Conservation (phyloP, 2,888 invertebrate genomes). For the Hypolimnas misippus region DNA sequence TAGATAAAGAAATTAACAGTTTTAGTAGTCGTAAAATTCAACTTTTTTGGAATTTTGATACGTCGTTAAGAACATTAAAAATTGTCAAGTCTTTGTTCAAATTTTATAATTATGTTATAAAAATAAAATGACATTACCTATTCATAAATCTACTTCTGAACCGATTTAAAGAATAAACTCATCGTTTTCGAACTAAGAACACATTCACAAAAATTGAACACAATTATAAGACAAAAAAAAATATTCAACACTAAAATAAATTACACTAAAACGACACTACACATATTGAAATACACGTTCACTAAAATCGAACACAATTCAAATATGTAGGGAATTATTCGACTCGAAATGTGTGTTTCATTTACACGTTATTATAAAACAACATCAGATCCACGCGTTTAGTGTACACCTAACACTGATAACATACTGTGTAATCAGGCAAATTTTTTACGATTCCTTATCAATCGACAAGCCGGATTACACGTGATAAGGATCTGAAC, state of each 20-base stretch:
- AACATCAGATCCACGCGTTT: background rate
- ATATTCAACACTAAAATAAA: background rate
- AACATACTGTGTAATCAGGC: conserved; percentile 68
- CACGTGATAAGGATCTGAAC: conserved; percentile 73
- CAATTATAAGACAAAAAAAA: background rate
- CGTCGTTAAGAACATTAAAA: too few species aligned
- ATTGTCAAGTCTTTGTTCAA: background rate
- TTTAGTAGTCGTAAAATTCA: too few species aligned
- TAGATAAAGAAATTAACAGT: background rate
- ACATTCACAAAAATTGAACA: background rate
- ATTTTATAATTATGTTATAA: background rate
- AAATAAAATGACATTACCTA: background rate
- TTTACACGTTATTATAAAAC: background rate
- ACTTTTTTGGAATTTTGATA: too few species aligned
- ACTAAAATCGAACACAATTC: background rate
- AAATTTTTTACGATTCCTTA: conserved; percentile 80
- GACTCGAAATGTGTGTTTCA: background rate
- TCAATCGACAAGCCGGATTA: conserved; percentile 80
- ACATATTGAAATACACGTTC: background rate
- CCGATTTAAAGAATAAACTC: background rate
- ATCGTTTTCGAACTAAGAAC: background rate
- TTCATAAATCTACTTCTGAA: background rate
- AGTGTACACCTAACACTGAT: conserved; percentile 24
- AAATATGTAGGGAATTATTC: background rate
- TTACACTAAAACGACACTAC: background rate